phyloP scores from a whole-genome alignment of 2,113 vertebrate species.

The Malurus cyaneus region DNA sequence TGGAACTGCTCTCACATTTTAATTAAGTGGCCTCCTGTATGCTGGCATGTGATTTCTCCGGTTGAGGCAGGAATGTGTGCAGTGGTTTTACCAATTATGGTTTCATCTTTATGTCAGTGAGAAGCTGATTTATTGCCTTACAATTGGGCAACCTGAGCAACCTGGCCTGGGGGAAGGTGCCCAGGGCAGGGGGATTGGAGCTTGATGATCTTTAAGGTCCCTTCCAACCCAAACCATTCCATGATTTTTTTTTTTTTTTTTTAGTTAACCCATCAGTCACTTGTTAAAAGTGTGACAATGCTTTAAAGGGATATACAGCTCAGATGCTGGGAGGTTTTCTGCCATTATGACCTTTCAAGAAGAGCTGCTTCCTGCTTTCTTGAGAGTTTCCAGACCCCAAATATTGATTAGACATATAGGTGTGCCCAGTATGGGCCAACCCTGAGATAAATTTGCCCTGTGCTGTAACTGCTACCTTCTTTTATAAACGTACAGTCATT shows the following conservation, averaged over 20 bases:
- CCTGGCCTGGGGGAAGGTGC: neutral
- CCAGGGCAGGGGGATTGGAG: neutral
- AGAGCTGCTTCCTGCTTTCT: neutral
- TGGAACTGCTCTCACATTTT: neutral
- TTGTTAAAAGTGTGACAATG: neutral
- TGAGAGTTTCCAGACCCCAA: neutral
- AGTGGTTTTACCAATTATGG: neutral
- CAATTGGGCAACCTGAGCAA: neutral
- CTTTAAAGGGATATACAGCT: neutral
- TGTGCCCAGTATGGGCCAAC: neutral
- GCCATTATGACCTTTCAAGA: neutral
- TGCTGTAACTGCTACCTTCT: neutral
- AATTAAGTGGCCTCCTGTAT: neutral
- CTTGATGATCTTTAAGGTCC: neutral
- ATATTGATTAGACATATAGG: neutral
- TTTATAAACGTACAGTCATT: conserved; percentile 6
- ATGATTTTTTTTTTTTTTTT: neutral
- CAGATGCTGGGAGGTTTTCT: neutral
- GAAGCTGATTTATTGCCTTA: neutral
- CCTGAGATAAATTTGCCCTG: neutral
- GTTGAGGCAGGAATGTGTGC: neutral
- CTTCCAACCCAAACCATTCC: neutral
- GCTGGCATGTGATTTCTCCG: neutral
- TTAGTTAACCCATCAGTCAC: neutral
- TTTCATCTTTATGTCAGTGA: neutral